Evolutionary conservation across 1,140 invertebrate species (phyloP).

Genomic region (Globodera ellingtonae): DNA sequence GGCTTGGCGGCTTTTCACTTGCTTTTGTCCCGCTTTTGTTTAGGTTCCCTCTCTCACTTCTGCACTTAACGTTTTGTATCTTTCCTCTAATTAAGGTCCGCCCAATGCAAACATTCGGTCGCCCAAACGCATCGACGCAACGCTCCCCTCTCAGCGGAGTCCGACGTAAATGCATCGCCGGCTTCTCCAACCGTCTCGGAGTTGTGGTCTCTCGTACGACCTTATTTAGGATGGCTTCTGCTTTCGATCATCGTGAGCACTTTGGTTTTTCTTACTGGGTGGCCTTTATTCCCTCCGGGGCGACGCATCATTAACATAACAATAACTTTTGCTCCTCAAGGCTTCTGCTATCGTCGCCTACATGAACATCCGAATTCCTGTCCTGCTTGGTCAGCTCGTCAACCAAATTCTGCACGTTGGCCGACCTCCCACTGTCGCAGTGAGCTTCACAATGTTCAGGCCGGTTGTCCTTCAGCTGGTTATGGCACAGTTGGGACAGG

Average conservation of each 20-base stretch:
- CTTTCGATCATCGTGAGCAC: background rate
- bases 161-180: no score
- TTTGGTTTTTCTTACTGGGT: background rate
- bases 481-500: slow-evolving; percentile 75
- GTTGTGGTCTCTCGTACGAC: background rate
- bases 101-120: background rate
- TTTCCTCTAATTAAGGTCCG: background rate
- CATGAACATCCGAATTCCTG: slow-evolving; percentile 80
- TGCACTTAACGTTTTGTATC: background rate
- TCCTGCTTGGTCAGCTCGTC: slow-evolving; percentile 76
- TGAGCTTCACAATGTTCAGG: slow-evolving; percentile 72
- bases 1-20: background rate
- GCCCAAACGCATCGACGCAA: background rate
- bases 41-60: background rate
- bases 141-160: background rate
- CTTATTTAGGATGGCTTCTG: background rate
- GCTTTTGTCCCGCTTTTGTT: background rate
- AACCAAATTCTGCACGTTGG: slow-evolving; percentile 72
- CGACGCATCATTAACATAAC: no score
- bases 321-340: slow-evolving; percentile 68
- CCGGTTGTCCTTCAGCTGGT: slow-evolving; percentile 74
- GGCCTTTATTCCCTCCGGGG: no score
- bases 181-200: background rate
- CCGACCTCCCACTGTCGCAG: slow-evolving; percentile 43
- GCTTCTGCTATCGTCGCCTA: slow-evolving; percentile 78